These are phyloP conservation scores for Phocides pigmalion DNA, from an alignment of 1,140 invertebrate genomes.

Conservation along the genomic window DNA sequence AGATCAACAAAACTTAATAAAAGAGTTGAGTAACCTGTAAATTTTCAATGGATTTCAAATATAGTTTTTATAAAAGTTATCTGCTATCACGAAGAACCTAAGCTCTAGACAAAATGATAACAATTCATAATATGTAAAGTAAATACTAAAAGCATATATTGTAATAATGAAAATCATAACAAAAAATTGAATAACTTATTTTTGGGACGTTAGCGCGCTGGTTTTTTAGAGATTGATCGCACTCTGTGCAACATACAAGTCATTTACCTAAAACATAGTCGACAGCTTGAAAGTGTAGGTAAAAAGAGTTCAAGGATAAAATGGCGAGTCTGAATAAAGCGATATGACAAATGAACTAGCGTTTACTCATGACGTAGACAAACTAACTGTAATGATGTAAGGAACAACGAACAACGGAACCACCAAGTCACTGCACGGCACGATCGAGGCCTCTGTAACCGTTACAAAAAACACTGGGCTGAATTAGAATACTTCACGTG, in stretches of 20 bases:
- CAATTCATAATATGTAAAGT: no score
- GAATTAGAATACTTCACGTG: conserved; percentile 19
- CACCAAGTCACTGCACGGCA: conserved; percentile 25
- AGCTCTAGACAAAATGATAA: no score
- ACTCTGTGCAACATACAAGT: not conserved
- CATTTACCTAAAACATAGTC: not conserved
- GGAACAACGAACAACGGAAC: conserved; percentile 28
- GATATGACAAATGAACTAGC: conserved; percentile 18
- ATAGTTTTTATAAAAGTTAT: no score
- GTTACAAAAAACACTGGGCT: conserved; percentile 30
- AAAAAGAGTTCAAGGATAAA: conserved; percentile 16
- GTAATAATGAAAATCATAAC: no score
- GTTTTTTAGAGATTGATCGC: not conserved
- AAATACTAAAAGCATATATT: no score
- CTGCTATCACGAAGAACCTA: no score
- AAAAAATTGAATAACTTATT: no score
- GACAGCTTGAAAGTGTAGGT: not conserved
- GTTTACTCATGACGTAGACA: conserved; percentile 20
- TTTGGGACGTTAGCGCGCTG: no score
- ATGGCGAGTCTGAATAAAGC: conserved; percentile 3
- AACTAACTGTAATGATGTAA: conserved; percentile 25
- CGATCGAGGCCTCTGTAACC: conserved; percentile 20
- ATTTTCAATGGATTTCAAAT: no score
- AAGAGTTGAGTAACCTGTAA: no score
- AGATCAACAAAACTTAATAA: no score